Percentiles rank a stretch among this genome's conserved stretches.
Evolutionary conservation across 2,797 vertebrate genomes (phyloP).

Genomic region (Clarias fuscus): DNA sequence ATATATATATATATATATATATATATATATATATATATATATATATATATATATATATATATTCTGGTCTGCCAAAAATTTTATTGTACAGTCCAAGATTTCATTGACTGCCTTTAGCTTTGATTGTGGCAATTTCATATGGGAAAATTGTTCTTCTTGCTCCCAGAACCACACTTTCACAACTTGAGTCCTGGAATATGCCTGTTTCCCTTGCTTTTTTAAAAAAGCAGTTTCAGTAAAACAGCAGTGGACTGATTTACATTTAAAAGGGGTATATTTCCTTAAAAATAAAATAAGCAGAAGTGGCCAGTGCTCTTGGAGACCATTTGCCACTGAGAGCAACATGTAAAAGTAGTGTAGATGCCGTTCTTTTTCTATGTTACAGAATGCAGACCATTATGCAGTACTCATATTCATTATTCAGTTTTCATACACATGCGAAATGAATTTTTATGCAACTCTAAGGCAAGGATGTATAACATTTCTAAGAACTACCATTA

Average conservation of each 20-base stretch:
- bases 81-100: too few relatives aligned
- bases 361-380: not conserved
- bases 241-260: not conserved
- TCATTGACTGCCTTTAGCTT: too few relatives aligned
- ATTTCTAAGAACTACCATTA: not conserved
- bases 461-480: not conserved
- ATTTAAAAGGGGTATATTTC: not conserved
- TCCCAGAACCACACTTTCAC: too few relatives aligned
- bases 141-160: too few relatives aligned
- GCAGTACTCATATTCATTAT: not conserved
- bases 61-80: too few relatives aligned
- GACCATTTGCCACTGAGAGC: slow-evolving; percentile 20
- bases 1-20: too few relatives aligned
- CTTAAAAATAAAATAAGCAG: not conserved
- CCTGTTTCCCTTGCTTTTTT: not conserved
- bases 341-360: not conserved
- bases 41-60: too few relatives aligned
- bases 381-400: not conserved
- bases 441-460: not conserved
- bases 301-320: not conserved
- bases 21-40: too few relatives aligned
- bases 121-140: too few relatives aligned
- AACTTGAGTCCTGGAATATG: too few relatives aligned
- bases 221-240: not conserved
- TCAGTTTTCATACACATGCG: not conserved